Base-by-base conservation (phyloP, 2,888 invertebrate species). In the Sylvicola fuscatus region DNA sequence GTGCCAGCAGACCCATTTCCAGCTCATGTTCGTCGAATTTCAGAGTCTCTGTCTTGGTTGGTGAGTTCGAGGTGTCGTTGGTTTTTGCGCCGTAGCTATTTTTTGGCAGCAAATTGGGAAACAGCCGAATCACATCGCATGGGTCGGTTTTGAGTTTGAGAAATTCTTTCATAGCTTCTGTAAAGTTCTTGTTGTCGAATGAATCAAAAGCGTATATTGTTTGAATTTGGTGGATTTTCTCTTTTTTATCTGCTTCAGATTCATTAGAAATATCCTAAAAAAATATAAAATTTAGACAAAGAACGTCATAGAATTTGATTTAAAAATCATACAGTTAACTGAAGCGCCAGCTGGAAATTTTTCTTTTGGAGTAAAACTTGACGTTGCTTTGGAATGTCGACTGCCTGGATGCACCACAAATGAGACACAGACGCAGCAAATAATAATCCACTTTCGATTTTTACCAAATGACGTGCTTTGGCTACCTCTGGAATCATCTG, bases 331-430 rank as follows among this genome's bases (percentile, higher is more conserved):
- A 90, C 92, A 37, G 86, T 86, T 42, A 95, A 60, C 53, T 83
- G 80, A 14, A 93, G 68, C 2, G 97, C 97, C 38, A 97, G 63
- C 54, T 93, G 84, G 59, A 92, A 98, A 51, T 92, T 84, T 52
- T 90, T 89, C 45, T 83, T 80, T 44, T 81, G 76, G 10, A 95
- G 61, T 34, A 98, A 63, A 44, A 76, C 74, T 47, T 79, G 70
- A 26, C 89, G 73, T 59, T 98, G 97, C 38, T 73, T 73, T 2
- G 76, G 69, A 41, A 87, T 68, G 43, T 89, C 82, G 5, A 81
- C 72, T 1, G 80, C 68, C 43, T 72, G 75, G 37, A 98, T 66
- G 46, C 81, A 78, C 87, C 89, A 93, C 31, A 95, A 73, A 51
- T 86, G 82, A 32, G 82, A 81, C 31, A 75, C 66, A 0, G 92